A percentile compares a stretch with the other conserved stretches of the same genome.
Evolutionary conservation across 2,797 vertebrate genomes (phyloP).

Genomic region (Poecilia wingei): DNA sequence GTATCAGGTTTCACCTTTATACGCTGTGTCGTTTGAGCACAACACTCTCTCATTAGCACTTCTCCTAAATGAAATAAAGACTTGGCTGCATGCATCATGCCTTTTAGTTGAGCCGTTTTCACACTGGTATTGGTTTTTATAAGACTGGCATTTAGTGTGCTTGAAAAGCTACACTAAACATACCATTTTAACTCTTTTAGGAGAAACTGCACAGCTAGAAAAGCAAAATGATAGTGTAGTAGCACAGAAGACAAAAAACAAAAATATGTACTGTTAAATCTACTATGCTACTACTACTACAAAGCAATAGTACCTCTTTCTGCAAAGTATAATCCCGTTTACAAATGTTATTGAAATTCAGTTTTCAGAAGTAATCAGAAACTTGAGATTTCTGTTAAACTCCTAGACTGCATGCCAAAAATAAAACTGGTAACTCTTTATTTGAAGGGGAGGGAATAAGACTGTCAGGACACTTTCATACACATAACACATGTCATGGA

Average conservation of each 20-base stretch:
- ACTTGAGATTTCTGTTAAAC: too few relatives aligned
- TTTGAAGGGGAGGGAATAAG: too few relatives aligned
- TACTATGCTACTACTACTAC: not conserved
- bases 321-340: too few relatives aligned
- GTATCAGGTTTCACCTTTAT: conserved; percentile 9
- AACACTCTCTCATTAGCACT: not conserved
- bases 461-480: too few relatives aligned
- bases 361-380: too few relatives aligned
- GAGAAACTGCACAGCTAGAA: not conserved
- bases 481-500: too few relatives aligned
- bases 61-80: not conserved
- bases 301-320: not conserved
- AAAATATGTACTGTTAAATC: not conserved
- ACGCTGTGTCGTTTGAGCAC: not conserved
- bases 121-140: not conserved
- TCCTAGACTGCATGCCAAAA: not conserved
- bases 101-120: not conserved
- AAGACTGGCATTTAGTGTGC: not conserved
- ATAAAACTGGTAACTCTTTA: not conserved
- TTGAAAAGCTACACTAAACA: not conserved
- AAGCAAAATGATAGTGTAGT: not conserved
- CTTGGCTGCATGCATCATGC: not conserved
- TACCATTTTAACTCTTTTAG: not conserved
- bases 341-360: too few relatives aligned
- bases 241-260: not conserved